These are phyloP conservation scores for Oedothorax gibbosus DNA, from an alignment of 1,140 invertebrate species.

Conservation along the genomic window DNA sequence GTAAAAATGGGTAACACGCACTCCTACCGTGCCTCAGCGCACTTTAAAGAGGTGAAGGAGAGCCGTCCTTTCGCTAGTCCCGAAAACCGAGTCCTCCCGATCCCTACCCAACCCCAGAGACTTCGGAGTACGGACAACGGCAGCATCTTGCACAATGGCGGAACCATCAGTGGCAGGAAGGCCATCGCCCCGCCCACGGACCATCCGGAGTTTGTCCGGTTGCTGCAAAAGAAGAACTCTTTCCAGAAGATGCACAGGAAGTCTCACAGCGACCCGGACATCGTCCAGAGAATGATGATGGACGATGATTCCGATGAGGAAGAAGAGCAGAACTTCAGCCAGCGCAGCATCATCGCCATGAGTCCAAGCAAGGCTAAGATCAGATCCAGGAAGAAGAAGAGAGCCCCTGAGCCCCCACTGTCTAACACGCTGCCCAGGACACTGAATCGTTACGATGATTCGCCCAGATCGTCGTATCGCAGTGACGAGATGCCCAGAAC, in stretches of 20 bases:
- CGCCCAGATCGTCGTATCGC: too few relatives aligned
- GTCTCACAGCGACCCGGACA: constrained; percentile 58
- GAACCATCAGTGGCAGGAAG: constrained; percentile 79
- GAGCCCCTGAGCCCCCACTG: constrained; percentile 41
- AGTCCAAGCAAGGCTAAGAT: constrained; percentile 58
- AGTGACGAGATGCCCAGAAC: too few relatives aligned
- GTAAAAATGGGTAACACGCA: constrained; percentile 25
- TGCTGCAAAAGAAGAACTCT: constrained; percentile 21
- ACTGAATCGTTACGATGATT: constrained; percentile 11
- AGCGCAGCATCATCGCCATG: constrained; percentile 51
- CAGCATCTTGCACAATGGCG: constrained; percentile 81
- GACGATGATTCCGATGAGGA: constrained; percentile 20
- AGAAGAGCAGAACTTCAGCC: constrained; percentile 12
- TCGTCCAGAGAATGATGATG: constrained; percentile 39
- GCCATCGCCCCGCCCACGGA: constrained; percentile 1
- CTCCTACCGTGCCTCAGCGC: background rate
- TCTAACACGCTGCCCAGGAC: constrained; percentile 50
- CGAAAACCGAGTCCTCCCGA: constrained; percentile 51
- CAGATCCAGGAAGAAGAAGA: constrained; percentile 51
- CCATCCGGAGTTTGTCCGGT: constrained; percentile 11
- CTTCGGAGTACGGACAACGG: constrained; percentile 82
- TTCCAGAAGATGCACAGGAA: constrained; percentile 48
- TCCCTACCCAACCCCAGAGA: constrained; percentile 68
- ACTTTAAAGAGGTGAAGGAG: background rate
- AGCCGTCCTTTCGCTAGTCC: constrained; percentile 40